Evolutionary conservation across 1,140 invertebrate species (phyloP).

Genomic region (Laodelphax striatellus): DNA sequence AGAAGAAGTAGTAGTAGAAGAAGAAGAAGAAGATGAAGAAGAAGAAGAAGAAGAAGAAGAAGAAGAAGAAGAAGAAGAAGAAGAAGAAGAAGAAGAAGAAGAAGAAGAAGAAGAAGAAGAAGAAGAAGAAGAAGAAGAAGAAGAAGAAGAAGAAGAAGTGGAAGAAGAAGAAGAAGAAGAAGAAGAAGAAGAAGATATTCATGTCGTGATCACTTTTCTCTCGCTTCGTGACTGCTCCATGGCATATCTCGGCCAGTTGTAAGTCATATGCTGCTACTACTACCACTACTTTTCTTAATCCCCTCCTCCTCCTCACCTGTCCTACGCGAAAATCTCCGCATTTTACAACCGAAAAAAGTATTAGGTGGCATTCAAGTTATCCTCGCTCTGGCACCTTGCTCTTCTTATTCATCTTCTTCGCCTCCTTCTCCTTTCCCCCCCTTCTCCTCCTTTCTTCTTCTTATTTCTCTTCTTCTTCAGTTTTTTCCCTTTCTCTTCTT

Average conservation of each 20-base stretch:
- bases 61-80: slow-evolving; percentile 9
- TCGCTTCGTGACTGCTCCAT: too few species aligned
- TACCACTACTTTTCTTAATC: background rate
- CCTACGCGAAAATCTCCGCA: too few species aligned
- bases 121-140: slow-evolving; percentile 24
- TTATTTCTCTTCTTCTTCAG: too few species aligned
- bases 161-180: background rate
- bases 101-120: slow-evolving; percentile 15
- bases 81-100: slow-evolving; percentile 21
- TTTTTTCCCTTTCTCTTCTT: too few species aligned
- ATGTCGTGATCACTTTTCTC: too few species aligned
- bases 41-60: slow-evolving; percentile 11
- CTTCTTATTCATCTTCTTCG: too few species aligned
- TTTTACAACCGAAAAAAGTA: too few species aligned
- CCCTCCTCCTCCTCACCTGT: background rate
- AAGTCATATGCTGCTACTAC: too few species aligned
- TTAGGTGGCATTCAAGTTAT: background rate
- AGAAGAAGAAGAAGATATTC: too few species aligned
- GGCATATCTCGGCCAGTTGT: too few species aligned
- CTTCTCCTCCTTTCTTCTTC: too few species aligned
- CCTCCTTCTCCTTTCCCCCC: too few species aligned
- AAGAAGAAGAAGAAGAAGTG: slow-evolving; percentile 32
- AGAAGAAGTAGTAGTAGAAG: slow-evolving; percentile 5
- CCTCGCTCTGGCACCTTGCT: background rate
- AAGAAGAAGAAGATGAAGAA: slow-evolving; percentile 13